A percentile compares a stretch with the other conserved stretches of the same genome.
These are phyloP conservation scores for Lagopus leucura DNA, from an alignment of 2,113 vertebrate genomes.

Conservation along the genomic window DNA sequence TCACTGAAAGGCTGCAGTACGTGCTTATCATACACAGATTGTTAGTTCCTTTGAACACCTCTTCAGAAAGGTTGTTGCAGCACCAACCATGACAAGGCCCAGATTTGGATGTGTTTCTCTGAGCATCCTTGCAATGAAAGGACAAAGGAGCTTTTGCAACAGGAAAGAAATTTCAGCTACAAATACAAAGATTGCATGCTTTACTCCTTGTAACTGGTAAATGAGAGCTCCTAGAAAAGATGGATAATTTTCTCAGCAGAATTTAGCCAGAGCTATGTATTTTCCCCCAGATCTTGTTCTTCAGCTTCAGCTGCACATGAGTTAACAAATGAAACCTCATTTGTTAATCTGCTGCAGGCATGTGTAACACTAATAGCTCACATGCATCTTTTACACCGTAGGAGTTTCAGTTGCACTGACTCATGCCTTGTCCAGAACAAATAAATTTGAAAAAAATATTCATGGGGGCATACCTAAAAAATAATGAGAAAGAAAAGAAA, in stretches of 20 bases:
- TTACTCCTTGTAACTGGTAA: background rate
- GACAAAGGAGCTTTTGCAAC: background rate
- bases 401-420: background rate
- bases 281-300: background rate
- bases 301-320: background rate
- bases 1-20: background rate
- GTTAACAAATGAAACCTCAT: background rate
- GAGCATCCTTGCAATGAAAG: background rate
- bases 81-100: background rate
- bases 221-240: background rate
- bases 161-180: background rate
- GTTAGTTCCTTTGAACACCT: rapidly evolving
- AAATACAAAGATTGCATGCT: background rate
- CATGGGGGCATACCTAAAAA: background rate
- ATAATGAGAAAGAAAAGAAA: no score
- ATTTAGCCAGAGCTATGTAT: background rate
- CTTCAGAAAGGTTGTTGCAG: background rate
- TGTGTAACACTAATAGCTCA: background rate
- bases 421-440: background rate
- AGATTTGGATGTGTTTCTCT: background rate
- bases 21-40: rapidly evolving
- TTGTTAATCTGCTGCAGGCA: background rate
- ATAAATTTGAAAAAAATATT: background rate
- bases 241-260: background rate
- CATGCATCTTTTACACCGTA: background rate